A percentile compares a stretch with the other conserved stretches of the same genome.
Evolutionary conservation across 2,113 vertebrate species (phyloP).

Genomic region (Ceyx melanurus): DNA sequence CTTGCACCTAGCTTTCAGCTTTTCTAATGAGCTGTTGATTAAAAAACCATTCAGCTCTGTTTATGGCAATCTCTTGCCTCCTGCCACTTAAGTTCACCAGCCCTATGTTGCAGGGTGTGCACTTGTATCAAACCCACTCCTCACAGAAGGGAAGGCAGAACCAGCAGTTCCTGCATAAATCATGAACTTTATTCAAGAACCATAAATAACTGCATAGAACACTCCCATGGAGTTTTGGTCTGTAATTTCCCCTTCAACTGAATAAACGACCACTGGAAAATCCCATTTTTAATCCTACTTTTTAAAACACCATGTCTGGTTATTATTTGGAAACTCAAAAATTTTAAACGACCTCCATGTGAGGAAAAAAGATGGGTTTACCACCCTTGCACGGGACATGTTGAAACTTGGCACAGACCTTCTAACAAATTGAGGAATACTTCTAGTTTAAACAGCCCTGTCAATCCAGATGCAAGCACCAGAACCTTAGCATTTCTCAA

Average conservation of each 20-base stretch:
- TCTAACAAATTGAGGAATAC: background rate
- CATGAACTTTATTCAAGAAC: background rate
- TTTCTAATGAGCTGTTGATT: background rate
- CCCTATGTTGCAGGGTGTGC: background rate
- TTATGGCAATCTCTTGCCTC: background rate
- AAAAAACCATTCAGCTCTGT: background rate
- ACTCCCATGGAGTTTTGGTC: background rate
- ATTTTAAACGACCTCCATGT: background rate
- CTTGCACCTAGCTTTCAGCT: background rate
- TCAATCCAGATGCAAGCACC: background rate
- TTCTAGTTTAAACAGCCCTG: background rate
- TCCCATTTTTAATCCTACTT: background rate
- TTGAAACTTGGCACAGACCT: background rate
- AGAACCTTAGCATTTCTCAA: background rate
- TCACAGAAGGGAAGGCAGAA: background rate
- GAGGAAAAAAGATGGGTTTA: background rate
- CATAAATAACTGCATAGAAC: background rate
- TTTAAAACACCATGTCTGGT: background rate
- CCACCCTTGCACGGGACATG: fast-evolving
- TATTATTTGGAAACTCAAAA: background rate
- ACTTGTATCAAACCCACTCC: background rate
- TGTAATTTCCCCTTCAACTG: background rate
- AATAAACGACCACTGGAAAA: background rate
- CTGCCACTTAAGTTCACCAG: background rate
- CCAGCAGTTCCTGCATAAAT: background rate